Percentiles rank a stretch among this genome's conserved stretches.
phyloP scores from a whole-genome alignment of 2,888 invertebrate species.

The Ormyrus labotus region DNA sequence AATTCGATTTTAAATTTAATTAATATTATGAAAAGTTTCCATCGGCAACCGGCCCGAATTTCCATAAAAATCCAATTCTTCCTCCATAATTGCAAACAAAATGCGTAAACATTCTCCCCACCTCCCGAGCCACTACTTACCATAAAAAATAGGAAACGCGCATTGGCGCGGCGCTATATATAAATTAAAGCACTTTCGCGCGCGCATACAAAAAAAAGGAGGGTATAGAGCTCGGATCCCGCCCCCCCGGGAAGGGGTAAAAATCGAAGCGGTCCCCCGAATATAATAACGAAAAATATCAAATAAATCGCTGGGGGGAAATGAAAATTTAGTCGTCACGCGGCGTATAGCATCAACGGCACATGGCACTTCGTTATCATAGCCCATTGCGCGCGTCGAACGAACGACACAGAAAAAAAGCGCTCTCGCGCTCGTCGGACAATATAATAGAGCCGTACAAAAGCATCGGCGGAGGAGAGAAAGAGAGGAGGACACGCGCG shows the following conservation, averaged over 20 bases:
- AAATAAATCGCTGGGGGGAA: conserved; percentile 51
- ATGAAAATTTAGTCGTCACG: conserved; percentile 56
- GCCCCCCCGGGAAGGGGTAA: conserved; percentile 1
- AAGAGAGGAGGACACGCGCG: conserved; percentile 2
- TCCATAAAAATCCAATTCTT: conserved; percentile 56
- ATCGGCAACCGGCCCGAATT: conserved; percentile 46
- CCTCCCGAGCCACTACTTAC: conserved; percentile 23
- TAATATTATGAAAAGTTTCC: conserved; percentile 55
- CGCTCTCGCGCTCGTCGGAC: conserved; percentile 25
- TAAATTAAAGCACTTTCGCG: background rate
- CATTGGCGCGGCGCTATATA: background rate
- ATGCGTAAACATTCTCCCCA: conserved; percentile 40
- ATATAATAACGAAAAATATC: conserved; percentile 55
- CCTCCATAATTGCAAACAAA: conserved; percentile 47
- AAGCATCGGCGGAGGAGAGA: conserved; percentile 8
- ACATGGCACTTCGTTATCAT: conserved; percentile 58
- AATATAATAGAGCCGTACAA: conserved; percentile 50
- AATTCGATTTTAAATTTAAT: conserved; percentile 58
- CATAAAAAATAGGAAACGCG: conserved; percentile 28
- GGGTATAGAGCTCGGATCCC: conserved; percentile 2
- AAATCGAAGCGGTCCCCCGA: conserved; percentile 4
- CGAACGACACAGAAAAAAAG: conserved; percentile 39
- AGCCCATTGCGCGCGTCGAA: conserved; percentile 58
- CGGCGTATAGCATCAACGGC: conserved; percentile 41
- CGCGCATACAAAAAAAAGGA: background rate